Base-by-base conservation (phyloP, 2,113 vertebrate genomes). In the Coracopsis vasa region DNA sequence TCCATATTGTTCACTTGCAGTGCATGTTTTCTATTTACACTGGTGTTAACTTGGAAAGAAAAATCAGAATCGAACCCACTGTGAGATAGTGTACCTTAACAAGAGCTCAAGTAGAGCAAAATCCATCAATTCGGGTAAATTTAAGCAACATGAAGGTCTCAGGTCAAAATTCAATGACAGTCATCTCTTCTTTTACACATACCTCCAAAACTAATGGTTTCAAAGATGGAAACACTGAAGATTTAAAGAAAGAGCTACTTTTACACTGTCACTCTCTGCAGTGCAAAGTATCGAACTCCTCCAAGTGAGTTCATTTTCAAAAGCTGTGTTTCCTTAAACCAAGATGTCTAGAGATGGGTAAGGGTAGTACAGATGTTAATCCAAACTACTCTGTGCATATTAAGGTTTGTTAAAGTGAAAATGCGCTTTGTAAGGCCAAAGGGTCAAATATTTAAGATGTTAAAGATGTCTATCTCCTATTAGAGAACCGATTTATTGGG, bases 1-100 rank as follows among this genome's bases (percentile, higher is more conserved):
- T 44, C n/a, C 33, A 56, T 65, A 92, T 14, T 90, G 42, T 77
- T 95, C 95, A 88, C 85, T 96, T 91, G 44, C 82, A 72, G 41
- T n/a, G 73, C 16, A 54, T 75, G 92, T 92, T 87, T 92, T 80
- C 86, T 88, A 95, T 94, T 95, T 93, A 50, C 4, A 1, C 37
- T 88, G 66, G 33, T 65, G 53, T 92, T 86, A 95, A 75, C 50
- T 64, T 67, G n/a, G 65, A 89, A 66, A 72, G 56, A 86, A 86
- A 91, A 91, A 65, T n/a, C 81, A 91, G 37, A 86, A 80, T 84
- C 33, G 60, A 70, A 64, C 66, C 54, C 65, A 60, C 45, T 69
- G 44, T 66, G 45, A 87, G 75, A 67, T 0, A 74, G 25, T 18
- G 16, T 41, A 35, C 14, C 37, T 72, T 61, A 88, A 88, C 53